Evolutionary conservation across 2,888 invertebrate genomes (phyloP).

Genomic region (Tuta absoluta): DNA sequence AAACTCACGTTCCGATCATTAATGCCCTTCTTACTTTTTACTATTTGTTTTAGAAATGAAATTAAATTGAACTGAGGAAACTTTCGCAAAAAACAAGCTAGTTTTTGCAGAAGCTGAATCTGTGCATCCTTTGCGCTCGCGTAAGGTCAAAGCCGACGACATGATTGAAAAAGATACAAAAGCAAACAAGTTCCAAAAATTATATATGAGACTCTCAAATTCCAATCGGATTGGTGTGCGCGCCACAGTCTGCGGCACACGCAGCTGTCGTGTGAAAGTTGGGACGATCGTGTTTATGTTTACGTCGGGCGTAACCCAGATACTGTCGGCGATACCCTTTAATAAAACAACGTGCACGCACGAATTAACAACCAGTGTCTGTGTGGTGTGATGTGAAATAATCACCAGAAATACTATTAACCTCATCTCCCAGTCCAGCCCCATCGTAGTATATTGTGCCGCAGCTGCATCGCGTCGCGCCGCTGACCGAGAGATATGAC

Average conservation of each 20-base stretch:
- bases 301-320: slow-evolving; percentile 58
- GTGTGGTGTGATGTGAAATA: slow-evolving; percentile 22
- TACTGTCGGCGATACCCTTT: slow-evolving; percentile 44
- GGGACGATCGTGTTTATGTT: slow-evolving; percentile 58
- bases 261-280: slow-evolving; percentile 59
- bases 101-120: too few species aligned
- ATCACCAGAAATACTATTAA: slow-evolving; percentile 29
- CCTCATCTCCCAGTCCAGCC: slow-evolving; percentile 18
- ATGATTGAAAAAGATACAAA: not conserved
- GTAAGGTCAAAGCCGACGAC: too few species aligned
- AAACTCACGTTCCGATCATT: slow-evolving; percentile 7
- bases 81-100: too few species aligned
- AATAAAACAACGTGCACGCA: slow-evolving; percentile 27
- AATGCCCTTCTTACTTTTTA: not conserved
- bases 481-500: not conserved
- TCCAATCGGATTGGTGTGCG: slow-evolving; percentile 25
- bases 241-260: not conserved
- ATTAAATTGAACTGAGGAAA: too few species aligned
- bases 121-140: too few species aligned
- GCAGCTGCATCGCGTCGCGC: not conserved
- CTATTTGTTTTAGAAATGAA: not conserved
- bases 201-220: slow-evolving; percentile 6
- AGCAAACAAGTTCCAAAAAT: not conserved
- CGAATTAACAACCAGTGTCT: slow-evolving; percentile 19
- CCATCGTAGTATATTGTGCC: slow-evolving; percentile 20